Base-by-base conservation (phyloP, 2,113 vertebrate species). In the Fregata magnificens region DNA sequence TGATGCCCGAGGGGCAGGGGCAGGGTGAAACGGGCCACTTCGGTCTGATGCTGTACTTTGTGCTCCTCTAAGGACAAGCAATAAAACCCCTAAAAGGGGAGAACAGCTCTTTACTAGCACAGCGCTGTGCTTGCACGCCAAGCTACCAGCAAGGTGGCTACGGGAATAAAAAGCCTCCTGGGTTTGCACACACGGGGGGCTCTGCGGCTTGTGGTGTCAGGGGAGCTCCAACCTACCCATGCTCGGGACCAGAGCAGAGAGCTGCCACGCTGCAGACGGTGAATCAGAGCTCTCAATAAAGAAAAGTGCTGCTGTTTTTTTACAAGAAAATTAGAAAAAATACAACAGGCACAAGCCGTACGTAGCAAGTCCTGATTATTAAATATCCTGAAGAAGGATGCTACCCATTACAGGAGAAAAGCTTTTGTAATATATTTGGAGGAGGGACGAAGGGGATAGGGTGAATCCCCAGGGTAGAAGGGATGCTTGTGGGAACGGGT, bases 141-240 rank as follows among this genome's bases (percentile, higher is more conserved):
- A 69, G 31, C 44, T 77, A 34, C 25, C 1, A 5, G 47, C 49
- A 70, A 87, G 19, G 40, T 42, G 44, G 16, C 12, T 21, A 26
- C 0, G 7, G 70, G 72, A 67, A 82, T 38, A 63, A 55, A 47
- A 78, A 45, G 5, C 49, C 36, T 38, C 50, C 45, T 70, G 55
- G 38, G 16, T 38, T 26, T 38, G 52, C 29, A 28, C 16, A 6
- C 2, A 1, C 0, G 0, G 10, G 44, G 19, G 19, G 22, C 8
- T 71, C n/a, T 34, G 53, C 67, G 52, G 45, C 17, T 52, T 28
- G 16, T 16, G n/a, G 28, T 32, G 38, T 44, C 52, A 38, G 28
- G 59, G 42, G 9, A 32, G 32, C 18, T 82, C 31, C 34, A 28
- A 7, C 29, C 42, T 28, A 21, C 36, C n/a, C 3, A 0, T 24